Percentiles rank a stretch among this genome's conserved stretches.
These are phyloP conservation scores for Meriones psammophilus DNA, from an alignment of 2,797 vertebrate genomes.

Conservation along the genomic window DNA sequence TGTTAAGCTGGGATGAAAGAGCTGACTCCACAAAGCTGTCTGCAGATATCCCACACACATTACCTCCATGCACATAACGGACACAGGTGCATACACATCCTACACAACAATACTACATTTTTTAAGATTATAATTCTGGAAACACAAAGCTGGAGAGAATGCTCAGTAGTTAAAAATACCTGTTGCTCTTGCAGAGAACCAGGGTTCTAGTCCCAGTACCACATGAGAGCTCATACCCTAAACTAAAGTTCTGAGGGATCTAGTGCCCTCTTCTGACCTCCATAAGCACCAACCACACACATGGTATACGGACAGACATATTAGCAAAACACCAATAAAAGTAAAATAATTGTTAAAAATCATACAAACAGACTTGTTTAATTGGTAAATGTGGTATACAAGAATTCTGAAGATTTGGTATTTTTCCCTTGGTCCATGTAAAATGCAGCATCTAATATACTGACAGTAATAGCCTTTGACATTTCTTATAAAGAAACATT, in stretches of 20 bases:
- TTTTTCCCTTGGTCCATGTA: slow-evolving; percentile 27
- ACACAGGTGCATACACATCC: not conserved
- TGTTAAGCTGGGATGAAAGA: not conserved
- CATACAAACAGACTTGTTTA: not conserved
- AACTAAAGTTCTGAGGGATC: too few species aligned
- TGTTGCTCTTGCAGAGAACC: not conserved
- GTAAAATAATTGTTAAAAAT: not conserved
- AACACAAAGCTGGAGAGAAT: too few species aligned
- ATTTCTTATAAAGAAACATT: not conserved
- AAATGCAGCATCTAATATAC: not conserved
- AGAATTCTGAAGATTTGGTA: not conserved
- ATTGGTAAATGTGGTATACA: not conserved
- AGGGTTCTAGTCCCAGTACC: not conserved
- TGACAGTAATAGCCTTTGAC: not conserved
- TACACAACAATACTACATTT: not conserved
- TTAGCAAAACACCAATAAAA: not conserved
- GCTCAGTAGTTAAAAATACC: not conserved
- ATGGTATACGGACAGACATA: not conserved
- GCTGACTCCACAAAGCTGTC: not conserved
- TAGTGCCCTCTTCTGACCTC: not conserved
- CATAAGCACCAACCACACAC: not conserved
- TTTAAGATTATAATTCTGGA: not conserved
- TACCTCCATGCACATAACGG: not conserved
- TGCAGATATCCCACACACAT: too few species aligned
- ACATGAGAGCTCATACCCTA: not conserved